Evolutionary conservation across 2,113 vertebrate genomes (phyloP), one percentile per base, ranked within the genome.

Genomic region (Albula goreensis): DNA sequence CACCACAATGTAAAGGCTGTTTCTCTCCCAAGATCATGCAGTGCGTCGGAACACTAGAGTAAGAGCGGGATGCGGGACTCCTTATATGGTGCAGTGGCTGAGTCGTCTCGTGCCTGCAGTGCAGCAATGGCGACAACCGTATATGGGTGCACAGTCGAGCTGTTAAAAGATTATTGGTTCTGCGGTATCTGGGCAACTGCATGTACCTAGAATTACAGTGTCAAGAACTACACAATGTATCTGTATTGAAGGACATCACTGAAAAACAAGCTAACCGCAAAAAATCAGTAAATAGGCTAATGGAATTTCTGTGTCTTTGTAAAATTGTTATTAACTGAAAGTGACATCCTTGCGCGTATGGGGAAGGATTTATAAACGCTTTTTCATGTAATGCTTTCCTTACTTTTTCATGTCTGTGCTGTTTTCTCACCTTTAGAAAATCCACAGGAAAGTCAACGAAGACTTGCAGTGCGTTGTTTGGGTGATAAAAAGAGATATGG

Each of bases 171-270:
- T 93, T 90, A 96, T 94, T 96, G 96, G 96, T 87, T 91, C 88
- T 88, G 84, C 91, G 90, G 96, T 97, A 94, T 97, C 96, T 92
- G 93, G 88, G 97, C 96, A 96, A 97, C 96, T 92, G 91, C 95
- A 87, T 89, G 92, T 89, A 88, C 87, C 90, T 90, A 91, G 92
- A 88, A 51, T 83, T 48, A 53, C 11, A 17, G 25, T 60, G 25
- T 80, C 22, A 15, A 49, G 50, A 66, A 85, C 77, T 63, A 13
- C 22, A 22, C 70, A 31, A 2, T 31, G 70, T 74, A 22, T 22
- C 31, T 74, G 1, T 3, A 25, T 78, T 19, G 15, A 74, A 9
- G 49, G 52, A 50, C n/a, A 31, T 6, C 60, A 31, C 8, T 19
- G 15, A 63, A 80, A 0, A 10, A 15, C 49, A 50, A 41, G n/a